phyloP scores from a whole-genome alignment of 2,888 invertebrate species.

The Salticus scenicus region DNA sequence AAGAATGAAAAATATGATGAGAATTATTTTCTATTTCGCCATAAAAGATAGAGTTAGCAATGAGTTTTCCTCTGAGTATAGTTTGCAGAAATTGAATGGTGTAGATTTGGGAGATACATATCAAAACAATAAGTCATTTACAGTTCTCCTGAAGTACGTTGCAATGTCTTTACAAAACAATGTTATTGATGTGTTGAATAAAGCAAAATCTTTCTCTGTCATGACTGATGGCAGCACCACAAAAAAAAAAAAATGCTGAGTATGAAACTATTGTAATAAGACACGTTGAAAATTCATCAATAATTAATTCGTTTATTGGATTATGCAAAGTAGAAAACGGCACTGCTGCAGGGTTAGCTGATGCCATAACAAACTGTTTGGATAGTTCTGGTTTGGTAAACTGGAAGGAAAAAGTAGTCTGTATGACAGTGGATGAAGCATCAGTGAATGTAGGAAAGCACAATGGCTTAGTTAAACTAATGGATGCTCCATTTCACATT shows the following conservation, averaged over 20 bases:
- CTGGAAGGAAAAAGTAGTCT: neutral
- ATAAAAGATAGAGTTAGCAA: neutral
- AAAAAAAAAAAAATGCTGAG: slow-evolving; percentile 9
- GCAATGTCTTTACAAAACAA: neutral
- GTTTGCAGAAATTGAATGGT: slow-evolving; percentile 13
- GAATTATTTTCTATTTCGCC: neutral
- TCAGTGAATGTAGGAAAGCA: neutral
- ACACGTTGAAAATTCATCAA: neutral
- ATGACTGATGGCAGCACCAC: slow-evolving; percentile 22
- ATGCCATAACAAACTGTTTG: neutral
- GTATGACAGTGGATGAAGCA: slow-evolving; percentile 15
- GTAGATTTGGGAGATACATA: neutral
- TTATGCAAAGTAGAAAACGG: slow-evolving; percentile 10
- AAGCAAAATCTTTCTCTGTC: neutral
- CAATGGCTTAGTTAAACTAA: neutral
- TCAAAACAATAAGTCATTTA: neutral
- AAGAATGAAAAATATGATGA: neutral
- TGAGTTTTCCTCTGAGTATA: slow-evolving; percentile 5
- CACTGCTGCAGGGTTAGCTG: too few relatives aligned
- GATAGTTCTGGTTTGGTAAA: neutral
- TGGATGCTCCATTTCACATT: neutral
- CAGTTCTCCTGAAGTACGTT: neutral
- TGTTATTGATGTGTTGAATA: neutral
- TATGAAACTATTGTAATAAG: slow-evolving; percentile 11
- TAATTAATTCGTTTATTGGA: slow-evolving; percentile 16